phyloP scores from a whole-genome alignment of 2,113 vertebrate species.

The Laticauda colubrina region DNA sequence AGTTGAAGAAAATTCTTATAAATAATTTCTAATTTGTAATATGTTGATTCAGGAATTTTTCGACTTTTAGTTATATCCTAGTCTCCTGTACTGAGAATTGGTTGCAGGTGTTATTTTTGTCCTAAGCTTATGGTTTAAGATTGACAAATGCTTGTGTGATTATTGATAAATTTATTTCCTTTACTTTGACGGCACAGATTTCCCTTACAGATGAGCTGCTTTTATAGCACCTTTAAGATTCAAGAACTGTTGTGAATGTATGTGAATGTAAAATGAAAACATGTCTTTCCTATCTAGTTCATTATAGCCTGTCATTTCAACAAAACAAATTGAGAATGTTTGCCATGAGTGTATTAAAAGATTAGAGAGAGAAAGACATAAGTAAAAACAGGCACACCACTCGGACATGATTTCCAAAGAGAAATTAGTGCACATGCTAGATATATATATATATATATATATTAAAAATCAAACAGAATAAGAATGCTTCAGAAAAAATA shows the following conservation, averaged over 20 bases:
- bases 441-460: not conserved
- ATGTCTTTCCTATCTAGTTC: not conserved
- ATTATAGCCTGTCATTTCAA: slow-evolving; percentile 29
- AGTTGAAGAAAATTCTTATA: not conserved
- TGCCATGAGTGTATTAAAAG: slow-evolving; percentile 29
- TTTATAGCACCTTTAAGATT: not conserved
- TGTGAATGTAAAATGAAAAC: not conserved
- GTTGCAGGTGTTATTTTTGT: not conserved
- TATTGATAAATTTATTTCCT: not conserved
- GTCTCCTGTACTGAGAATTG: not conserved
- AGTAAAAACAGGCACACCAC: not conserved
- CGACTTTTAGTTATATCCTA: not conserved
- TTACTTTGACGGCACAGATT: not conserved
- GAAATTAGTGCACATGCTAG: not conserved
- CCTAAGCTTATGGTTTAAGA: not conserved
- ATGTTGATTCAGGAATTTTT: not conserved
- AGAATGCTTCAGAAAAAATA: slow-evolving; percentile 12
- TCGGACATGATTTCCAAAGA: not conserved
- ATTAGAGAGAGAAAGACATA: not conserved
- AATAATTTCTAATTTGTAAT: not conserved
- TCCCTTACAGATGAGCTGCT: not conserved
- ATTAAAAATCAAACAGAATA: not conserved
- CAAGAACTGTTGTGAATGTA: fast-evolving
- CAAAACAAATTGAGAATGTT: slow-evolving; percentile 9
- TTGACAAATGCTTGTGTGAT: not conserved